Evolutionary conservation across 1,140 invertebrate species (phyloP), one percentile per base, ranked within the genome.

Genomic region (Drosophila rhopaloa): DNA sequence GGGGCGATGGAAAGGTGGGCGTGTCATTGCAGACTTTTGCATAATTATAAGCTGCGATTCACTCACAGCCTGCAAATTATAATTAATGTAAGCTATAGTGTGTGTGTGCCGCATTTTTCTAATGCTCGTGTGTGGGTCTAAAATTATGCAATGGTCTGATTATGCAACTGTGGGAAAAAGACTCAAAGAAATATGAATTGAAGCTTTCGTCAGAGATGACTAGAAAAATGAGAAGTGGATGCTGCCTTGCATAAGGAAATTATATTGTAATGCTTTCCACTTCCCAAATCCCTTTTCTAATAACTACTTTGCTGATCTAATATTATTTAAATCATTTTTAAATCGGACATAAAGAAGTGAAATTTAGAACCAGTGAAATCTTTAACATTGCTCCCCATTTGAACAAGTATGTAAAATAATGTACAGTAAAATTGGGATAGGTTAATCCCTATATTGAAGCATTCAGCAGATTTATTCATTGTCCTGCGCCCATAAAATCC

Each of bases 1-100:
- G 14, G 16, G n/a, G 16, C 27, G 32, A 32, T 6, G 51, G 37
- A 40, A 37, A 66, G 47, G 47, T 75, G 71, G 61, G 61, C 61
- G 74, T 76, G 74, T 66, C 61, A 32, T 29, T 76, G 61, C 62
- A 76, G 53, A 47, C 47, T 57, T 76, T 72, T 86, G 68, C 82
- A 86, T 86, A 86, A 86, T 86, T 86, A 86, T 86, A 86, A 86
- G 82, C 82, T 86, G 82, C 79, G 76, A 81, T 86, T 86, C 76
- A 61, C 78, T 58, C 59, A 57, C 75, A 80, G 81, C 67, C 37
- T 57, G 68, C 67, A 84, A 84, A 81, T 86, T 81, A 79, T 86
- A 86, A 86, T 88, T 88, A 82, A 76, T 76, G 67, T 40, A 51
- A 53, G 68, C 37, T 72, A 65, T 24, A 32, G 41, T 61, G 29